Conservation (phyloP, 2,888 invertebrate genomes). For the Hirtodrosophila histrioides region DNA sequence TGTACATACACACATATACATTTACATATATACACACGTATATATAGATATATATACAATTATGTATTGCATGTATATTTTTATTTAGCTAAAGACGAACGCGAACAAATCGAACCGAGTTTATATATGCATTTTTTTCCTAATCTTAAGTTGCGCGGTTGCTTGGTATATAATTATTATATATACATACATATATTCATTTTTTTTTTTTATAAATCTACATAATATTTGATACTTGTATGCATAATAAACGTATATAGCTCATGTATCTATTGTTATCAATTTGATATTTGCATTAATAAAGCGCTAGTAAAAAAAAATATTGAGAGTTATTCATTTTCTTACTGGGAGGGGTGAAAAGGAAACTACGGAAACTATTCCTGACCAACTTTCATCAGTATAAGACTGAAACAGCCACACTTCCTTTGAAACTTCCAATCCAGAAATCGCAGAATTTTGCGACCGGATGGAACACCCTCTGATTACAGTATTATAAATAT, state of each 20-base stretch:
- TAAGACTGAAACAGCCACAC: no score
- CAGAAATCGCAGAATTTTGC: no score
- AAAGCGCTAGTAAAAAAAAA: constrained; percentile 55
- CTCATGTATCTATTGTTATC: constrained; percentile 76
- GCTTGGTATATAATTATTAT: constrained; percentile 55
- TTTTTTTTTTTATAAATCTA: constrained; percentile 42
- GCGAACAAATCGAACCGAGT: constrained; percentile 45
- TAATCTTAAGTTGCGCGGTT: constrained; percentile 70
- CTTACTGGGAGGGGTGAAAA: no score
- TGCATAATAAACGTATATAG: constrained; percentile 43
- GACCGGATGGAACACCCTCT: no score
- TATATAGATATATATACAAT: constrained; percentile 23
- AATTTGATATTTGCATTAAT: constrained; percentile 75
- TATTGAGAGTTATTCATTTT: background rate
- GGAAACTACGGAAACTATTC: no score
- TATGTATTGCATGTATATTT: constrained; percentile 32
- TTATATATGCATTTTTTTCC: constrained; percentile 50
- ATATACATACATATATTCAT: constrained; percentile 26
- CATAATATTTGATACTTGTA: constrained; percentile 48
- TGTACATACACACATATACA: constrained; percentile 27
- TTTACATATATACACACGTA: constrained; percentile 25
- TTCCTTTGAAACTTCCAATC: no score
- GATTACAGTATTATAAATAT: no score
- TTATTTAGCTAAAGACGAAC: constrained; percentile 26
- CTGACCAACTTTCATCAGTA: no score